Base-by-base conservation (phyloP, 2,888 invertebrate species). In the Smittia aterrima region DNA sequence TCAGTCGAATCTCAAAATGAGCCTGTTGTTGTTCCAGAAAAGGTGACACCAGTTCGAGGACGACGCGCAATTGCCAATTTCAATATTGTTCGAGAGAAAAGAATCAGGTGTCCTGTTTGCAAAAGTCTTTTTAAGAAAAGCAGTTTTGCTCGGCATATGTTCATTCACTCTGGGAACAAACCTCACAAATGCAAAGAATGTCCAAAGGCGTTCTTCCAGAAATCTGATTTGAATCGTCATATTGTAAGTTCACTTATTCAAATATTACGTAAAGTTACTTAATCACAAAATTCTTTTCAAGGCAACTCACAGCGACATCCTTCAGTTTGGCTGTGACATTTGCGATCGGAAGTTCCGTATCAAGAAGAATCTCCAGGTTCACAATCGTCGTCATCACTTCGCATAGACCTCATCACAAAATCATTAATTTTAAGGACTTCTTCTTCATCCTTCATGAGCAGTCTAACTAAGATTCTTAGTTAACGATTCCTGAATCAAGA, bases 361-460 rank as follows among this genome's bases (percentile, higher is more conserved):
- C 20, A 71, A 71, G 16, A 71, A 71, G 32, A 71, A 71, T 54
- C 54, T 71, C 0, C 70, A 71, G 25, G 70, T 71, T 16, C 70
- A 71, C 54, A 71, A 71, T 1, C 47, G 53, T 7, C 53, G 70
- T 11, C 70, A 71, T 22, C 70, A 71, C 6, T 47, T 41, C 24
- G 40, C 40, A 13, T 68, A 68, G 13, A 16, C 47, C 47, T 47
- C 47, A 32, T 32, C 9, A 32, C 4, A 3, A 32, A 32, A 32
- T 32, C 32, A 32, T 32, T 32, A 32, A 32, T 32, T 32, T 32
- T 32, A n/a, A n/a, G n/a, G n/a, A n/a, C n/a, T n/a, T n/a, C n/a
- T n/a, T n/a, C n/a, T n/a, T n/a, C n/a, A n/a, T n/a, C n/a, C n/a
- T n/a, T n/a, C n/a, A n/a, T n/a, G n/a, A n/a, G n/a, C n/a, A n/a